Base-by-base conservation (phyloP, 37 sponge, comb jelly and placozoan genomes). In the Halichondria panicea region DNA sequence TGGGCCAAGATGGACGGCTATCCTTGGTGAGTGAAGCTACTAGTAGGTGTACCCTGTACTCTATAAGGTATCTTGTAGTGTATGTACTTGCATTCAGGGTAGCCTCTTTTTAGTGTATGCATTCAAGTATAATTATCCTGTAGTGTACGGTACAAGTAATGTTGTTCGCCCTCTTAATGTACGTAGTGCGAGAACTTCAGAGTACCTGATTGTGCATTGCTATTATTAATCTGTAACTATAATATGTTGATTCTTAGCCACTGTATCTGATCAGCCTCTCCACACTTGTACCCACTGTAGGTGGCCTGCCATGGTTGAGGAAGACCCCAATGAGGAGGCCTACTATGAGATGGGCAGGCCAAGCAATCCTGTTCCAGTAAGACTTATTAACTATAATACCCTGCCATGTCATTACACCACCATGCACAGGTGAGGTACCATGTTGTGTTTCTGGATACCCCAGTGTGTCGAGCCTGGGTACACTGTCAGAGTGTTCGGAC, bases 291-390 rank as follows among this genome's bases (percentile, higher is more conserved):
- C 11, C 12, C 48, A 63, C 9, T 72, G 48, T 37, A 89, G 90
- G 85, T 91, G 91, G 91, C 91, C 91, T 39, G 91, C 82, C 21
- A 91, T 91, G 82, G 56, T 91, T 28, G 86, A 91, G 27, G 78
- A 80, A 43, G 91, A 91, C 67, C 86, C 86, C 54, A 75, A 85
- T 54, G 31, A 50, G 18, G 86, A 81, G 24, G 42, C 70, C 50
- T 87, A 71, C 25, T 80, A 80, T 81, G 81, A 87, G 46, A 68
- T 83, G 70, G 53, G 69, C 5, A 11, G 40, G 0, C 25, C 19
- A 18, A 33, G 40, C 41, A 64, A n/a, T 36, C 30, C 5, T 43
- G 32, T 80, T 0, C 83, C 83, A 42, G 83, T 82, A 28, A 32
- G 68, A 63, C 40, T 0, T 12, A 9, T 50, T 33, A 62, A 37